Base-by-base conservation (phyloP, 37 sponge, comb jelly and placozoan species). In the Halichondria panicea region DNA sequence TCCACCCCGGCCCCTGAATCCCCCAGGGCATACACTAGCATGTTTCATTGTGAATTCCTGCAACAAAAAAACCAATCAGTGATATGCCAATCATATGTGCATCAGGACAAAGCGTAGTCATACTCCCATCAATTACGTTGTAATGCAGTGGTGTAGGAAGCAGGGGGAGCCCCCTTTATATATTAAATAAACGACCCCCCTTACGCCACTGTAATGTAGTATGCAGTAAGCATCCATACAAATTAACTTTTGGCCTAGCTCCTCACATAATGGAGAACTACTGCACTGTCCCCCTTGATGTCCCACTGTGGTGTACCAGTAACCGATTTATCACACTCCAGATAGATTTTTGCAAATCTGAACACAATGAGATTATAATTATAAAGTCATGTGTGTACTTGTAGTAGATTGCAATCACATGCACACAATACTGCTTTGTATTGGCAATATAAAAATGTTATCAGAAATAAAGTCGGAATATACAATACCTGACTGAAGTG, bases 321-420 rank as follows among this genome's bases (percentile, higher is more conserved):
- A 42, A 41, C 45, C 18, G 68, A 40, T 45, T 68, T 22, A 4
- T 41, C 45, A 68, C 68, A 68, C 21, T 41, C 19, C 22, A 68
- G 28, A 41, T 43, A 9, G n/a, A 68, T 45, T 42, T 38, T n/a
- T 19, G 44, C 42, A 3, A 22, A 19, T 39, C 28, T 38, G 13
- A 3, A 45, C 21, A 43, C 38, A 3, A 3, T 5, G 35, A 32
- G 34, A 34, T 34, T 8, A 4, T 21, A 63, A 25, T 63, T 63
- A 63, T 4, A 2, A 63, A 2, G 32, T 21, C 7, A 63, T 21
- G 21, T 2, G 2, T 59, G 11, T 9, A 59, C 30, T 48, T 9
- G 9, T 18, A 48, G 13, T 13, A 9, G 13, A 48, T 48, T 48
- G 50, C 50, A 48, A 18, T 13, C 50, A 48, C 50, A 18, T 18